These are phyloP conservation scores for Maniola hyperantus DNA, from an alignment of 2,888 invertebrate species.

Conservation along the genomic window DNA sequence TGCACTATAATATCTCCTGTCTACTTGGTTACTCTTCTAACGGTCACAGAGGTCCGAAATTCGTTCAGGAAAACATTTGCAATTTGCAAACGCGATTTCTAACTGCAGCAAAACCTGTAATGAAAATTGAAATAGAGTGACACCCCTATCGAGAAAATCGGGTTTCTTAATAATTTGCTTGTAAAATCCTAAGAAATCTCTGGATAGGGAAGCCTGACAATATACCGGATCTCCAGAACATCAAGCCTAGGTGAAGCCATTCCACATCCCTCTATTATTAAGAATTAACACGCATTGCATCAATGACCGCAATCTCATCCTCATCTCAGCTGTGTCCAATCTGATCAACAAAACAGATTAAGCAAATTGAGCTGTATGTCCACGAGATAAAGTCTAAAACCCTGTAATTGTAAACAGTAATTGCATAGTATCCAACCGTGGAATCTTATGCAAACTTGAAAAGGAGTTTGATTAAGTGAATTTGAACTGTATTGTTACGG, in stretches of 20 bases:
- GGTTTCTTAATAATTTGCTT: not conserved
- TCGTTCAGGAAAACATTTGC: too few relatives aligned
- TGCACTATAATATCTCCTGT: too few relatives aligned
- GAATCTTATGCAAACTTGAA: conserved; percentile 14
- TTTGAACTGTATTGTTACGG: not conserved
- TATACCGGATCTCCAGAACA: not conserved
- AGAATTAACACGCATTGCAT: conserved; percentile 43
- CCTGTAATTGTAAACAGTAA: not conserved
- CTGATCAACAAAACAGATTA: not conserved
- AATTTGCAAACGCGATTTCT: too few relatives aligned
- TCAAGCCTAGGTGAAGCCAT: conserved; percentile 6
- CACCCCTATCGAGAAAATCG: too few relatives aligned
- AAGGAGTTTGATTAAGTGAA: conserved; percentile 7
- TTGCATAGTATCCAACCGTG: conserved; percentile 23
- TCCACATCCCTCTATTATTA: conserved; percentile 36
- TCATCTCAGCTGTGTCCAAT: conserved; percentile 27
- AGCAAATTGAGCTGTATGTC: conserved; percentile 27
- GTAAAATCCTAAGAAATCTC: not conserved
- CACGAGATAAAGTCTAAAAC: conserved; percentile 25
- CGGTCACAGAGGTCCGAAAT: too few relatives aligned
- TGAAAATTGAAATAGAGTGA: too few relatives aligned
- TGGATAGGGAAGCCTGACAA: not conserved
- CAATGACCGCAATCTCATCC: conserved; percentile 29
- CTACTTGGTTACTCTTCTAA: too few relatives aligned
- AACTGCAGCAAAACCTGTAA: too few relatives aligned